Evolutionary conservation across 2,888 invertebrate genomes (phyloP).

Genomic region (Plebejus argus): DNA sequence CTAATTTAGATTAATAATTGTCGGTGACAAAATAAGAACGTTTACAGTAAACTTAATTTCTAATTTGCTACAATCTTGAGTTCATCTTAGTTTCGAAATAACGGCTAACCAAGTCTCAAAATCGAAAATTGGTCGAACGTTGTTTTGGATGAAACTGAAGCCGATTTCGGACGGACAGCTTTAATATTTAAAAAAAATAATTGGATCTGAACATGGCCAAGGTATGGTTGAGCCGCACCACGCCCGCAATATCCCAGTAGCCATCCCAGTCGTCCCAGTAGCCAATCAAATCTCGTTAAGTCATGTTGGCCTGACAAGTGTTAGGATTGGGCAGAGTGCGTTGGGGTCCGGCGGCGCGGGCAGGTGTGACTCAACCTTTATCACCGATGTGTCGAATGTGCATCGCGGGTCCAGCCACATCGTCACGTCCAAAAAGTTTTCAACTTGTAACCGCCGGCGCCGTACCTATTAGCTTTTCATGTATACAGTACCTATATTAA

Average conservation of each 20-base stretch:
- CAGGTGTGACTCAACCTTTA: background rate
- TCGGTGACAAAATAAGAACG: background rate
- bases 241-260: too few relatives aligned
- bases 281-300: background rate
- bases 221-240: background rate
- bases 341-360: background rate
- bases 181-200: background rate
- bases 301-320: background rate
- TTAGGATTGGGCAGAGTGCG: background rate
- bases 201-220: background rate
- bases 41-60: background rate
- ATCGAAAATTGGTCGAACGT: too few relatives aligned
- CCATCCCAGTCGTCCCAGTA: background rate
- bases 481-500: background rate
- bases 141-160: background rate
- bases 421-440: too few relatives aligned
- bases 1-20: too few relatives aligned
- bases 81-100: background rate
- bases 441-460: background rate
- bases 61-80: background rate
- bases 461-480: background rate
- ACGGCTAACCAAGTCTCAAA: background rate
- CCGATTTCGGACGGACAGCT: background rate
- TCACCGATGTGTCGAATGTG: background rate
- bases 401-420: background rate